These are phyloP conservation scores for Vulpes vulpes DNA, from an alignment of 2,113 vertebrate species.

Conservation along the genomic window DNA sequence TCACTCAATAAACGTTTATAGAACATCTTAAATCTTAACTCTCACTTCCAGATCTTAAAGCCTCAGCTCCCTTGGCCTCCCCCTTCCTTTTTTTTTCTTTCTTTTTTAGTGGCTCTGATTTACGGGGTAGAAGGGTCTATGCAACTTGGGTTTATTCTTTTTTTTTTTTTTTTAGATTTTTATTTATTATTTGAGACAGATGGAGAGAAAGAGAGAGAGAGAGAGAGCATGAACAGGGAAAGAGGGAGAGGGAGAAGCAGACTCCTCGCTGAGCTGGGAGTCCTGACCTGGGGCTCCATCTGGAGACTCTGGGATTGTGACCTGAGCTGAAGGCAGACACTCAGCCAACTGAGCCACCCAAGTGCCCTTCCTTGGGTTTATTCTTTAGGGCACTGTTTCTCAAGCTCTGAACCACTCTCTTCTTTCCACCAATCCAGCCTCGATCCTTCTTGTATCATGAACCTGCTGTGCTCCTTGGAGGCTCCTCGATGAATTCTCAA, in stretches of 20 bases:
- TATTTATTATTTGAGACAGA: too few species aligned
- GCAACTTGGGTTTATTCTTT: not conserved
- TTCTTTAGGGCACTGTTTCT: not conserved
- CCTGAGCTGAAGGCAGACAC: too few species aligned
- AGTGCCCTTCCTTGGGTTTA: not conserved
- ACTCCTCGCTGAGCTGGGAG: too few species aligned
- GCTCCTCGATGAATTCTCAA: not conserved
- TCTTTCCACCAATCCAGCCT: not conserved
- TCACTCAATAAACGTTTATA: slow-evolving; percentile 41
- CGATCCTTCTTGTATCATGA: not conserved
- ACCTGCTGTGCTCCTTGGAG: not conserved
- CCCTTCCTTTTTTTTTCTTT: not conserved
- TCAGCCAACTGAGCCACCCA: too few species aligned
- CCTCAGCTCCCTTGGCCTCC: not conserved
- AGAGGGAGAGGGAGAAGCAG: too few species aligned
- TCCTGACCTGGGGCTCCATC: too few species aligned
- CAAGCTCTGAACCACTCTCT: not conserved
- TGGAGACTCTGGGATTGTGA: too few species aligned
- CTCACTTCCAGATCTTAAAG: not conserved
- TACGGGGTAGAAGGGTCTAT: not conserved
- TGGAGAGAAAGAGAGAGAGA: too few species aligned
- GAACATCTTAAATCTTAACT: slow-evolving; percentile 56
- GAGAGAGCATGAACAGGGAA: too few species aligned
- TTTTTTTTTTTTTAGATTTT: too few species aligned
- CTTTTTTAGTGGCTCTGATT: not conserved